Evolutionary conservation across 2,797 vertebrate genomes (phyloP).

Genomic region (Galagoides demidoff): DNA sequence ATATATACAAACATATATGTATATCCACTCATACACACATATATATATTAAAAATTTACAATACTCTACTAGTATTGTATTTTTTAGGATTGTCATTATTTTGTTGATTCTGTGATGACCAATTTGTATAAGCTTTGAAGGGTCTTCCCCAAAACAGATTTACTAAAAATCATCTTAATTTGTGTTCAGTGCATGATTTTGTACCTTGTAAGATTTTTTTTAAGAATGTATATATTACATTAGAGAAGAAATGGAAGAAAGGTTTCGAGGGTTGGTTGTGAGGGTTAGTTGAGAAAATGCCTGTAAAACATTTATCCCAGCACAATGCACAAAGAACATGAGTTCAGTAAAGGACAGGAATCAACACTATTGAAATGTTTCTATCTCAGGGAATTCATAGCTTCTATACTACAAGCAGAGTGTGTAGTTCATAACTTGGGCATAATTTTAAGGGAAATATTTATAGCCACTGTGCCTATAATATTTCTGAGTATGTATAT

Average conservation of each 20-base stretch:
- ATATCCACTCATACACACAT: no score
- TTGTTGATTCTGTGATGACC: neutral
- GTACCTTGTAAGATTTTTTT: neutral
- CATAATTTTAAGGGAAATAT: neutral
- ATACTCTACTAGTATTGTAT: neutral
- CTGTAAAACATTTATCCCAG: neutral
- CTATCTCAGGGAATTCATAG: neutral
- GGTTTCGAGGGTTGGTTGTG: neutral
- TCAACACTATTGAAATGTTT: neutral
- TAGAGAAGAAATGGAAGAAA: neutral
- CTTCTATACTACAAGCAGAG: neutral
- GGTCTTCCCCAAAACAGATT: neutral
- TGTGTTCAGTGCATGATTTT: neutral
- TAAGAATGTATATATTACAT: neutral
- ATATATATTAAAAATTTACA: neutral
- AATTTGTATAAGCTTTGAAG: neutral
- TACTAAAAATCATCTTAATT: neutral
- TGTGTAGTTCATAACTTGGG: neutral
- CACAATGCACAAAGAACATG: neutral
- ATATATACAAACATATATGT: fast-evolving
- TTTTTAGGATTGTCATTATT: neutral
- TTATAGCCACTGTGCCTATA: neutral
- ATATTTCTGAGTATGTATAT: neutral
- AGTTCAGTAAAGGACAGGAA: neutral
- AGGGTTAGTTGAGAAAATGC: neutral